A percentile compares a stretch with the other conserved stretches of the same genome.
Conservation (phyloP, 2,113 vertebrate species). For the Oophaga pumilio region DNA sequence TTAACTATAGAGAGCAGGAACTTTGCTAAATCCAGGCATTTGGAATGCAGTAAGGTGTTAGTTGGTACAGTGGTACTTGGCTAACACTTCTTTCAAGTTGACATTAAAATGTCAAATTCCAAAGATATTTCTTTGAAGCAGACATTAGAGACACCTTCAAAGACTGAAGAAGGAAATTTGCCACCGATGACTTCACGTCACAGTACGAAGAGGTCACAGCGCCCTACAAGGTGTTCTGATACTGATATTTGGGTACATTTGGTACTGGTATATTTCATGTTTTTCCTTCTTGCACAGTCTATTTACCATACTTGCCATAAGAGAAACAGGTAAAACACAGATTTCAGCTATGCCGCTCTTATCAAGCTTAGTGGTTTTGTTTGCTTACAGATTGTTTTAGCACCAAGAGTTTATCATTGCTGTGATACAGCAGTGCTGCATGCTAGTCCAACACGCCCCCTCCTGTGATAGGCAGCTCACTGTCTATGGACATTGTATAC, state of each 20-base stretch:
- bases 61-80: neutral
- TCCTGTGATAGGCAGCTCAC: too few relatives aligned
- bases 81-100: conserved; percentile 23
- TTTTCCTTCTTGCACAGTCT: neutral
- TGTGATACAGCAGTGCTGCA: too few relatives aligned
- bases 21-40: neutral
- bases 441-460: too few relatives aligned
- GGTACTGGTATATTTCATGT: neutral
- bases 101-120: conserved; percentile 41
- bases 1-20: neutral
- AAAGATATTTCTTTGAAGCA: conserved; percentile 34
- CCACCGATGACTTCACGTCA: neutral
- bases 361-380: too few relatives aligned
- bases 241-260: neutral
- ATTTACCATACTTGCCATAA: too few relatives aligned
- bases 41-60: conserved; percentile 32
- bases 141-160: conserved; percentile 38
- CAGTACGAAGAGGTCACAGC: neutral
- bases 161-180: neutral
- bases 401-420: too few relatives aligned
- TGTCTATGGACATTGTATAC: too few relatives aligned
- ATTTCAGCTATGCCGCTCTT: too few relatives aligned
- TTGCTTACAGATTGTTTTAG: too few relatives aligned
- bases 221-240: neutral
- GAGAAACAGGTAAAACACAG: too few relatives aligned